Evolutionary conservation across 1,140 invertebrate species (phyloP), one percentile per base, ranked within the genome.

Genomic region (Drepana arcuata): DNA sequence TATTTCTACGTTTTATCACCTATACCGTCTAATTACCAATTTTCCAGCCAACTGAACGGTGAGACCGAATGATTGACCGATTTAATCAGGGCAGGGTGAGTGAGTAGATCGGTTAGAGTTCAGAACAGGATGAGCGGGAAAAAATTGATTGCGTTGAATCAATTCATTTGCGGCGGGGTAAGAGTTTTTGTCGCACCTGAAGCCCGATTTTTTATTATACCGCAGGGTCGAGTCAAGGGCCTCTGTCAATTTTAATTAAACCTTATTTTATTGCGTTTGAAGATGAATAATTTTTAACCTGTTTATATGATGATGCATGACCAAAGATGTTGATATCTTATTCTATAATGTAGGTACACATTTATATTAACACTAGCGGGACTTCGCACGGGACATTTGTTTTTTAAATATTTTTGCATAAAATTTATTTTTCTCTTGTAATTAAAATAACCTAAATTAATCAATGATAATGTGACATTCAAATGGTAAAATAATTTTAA

Each of bases 21-120:
- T 69, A 66, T 34, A 54, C 41, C 52, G 73, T 60, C 67, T 74
- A 73, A 78, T 78, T 78, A 78, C 70, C 65, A 75, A 78, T 78
- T 78, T 78, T 78, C 73, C 69, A 73, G 73, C 58, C 66, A 71
- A 70, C 47, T 75, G 70, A 67, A 75, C 64, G 67, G 69, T 73
- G 50, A 75, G 65, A 71, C 58, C 54, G 62, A 72, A 71, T 75
- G 70, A 78, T 73, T 71, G 73, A 78, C 68, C 73, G 66, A 62
- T 71, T 74, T 69, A 74, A 78, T 78, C 73, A 74, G 57, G 45
- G 44, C 51, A 25, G 48, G 57, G 50, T 63, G 62, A 67, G 66
- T 61, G 65, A 66, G 44, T 46, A 46, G 54, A 50, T 57, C 54
- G 34, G 44, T 41, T 44, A 47, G 48, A 36, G 41, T n/a, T n/a